A percentile compares a stretch with the other conserved stretches of the same genome.
phyloP scores from a whole-genome alignment of 1,140 invertebrate genomes.

The Drosophila parabipectinata region DNA sequence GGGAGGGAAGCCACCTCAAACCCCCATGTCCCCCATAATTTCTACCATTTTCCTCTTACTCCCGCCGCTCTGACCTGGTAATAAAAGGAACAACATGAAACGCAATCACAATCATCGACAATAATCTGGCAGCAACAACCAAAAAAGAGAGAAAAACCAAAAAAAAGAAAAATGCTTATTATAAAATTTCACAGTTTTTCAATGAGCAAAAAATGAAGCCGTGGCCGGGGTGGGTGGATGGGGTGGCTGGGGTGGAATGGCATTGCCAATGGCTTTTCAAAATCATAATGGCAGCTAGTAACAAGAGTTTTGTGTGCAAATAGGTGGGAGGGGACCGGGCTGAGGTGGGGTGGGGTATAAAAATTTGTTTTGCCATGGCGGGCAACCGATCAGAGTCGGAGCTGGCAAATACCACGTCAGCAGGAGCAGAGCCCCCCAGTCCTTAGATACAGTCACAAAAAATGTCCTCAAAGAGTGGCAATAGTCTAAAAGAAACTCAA shows the following conservation, averaged over 20 bases:
- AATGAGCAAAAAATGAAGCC: constrained; percentile 62
- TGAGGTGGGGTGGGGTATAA: constrained; percentile 3
- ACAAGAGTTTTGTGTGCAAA: constrained; percentile 83
- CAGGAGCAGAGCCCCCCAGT: constrained; percentile 48
- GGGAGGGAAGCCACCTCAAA: neutral
- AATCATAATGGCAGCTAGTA: constrained; percentile 84
- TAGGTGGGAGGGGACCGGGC: constrained; percentile 41
- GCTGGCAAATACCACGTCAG: constrained; percentile 79
- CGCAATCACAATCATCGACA: constrained; percentile 84
- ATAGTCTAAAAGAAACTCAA: no score
- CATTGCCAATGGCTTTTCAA: constrained; percentile 80
- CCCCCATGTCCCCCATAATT: constrained; percentile 1
- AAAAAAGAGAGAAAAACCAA: constrained; percentile 15
- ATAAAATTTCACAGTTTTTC: constrained; percentile 84
- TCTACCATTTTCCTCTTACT: constrained; percentile 1
- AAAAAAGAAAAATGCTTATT: constrained; percentile 79
- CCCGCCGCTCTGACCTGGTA: constrained; percentile 48
- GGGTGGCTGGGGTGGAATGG: constrained; percentile 37
- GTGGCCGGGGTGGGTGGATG: constrained; percentile 13
- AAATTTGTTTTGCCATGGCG: constrained; percentile 38
- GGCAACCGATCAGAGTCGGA: constrained; percentile 55
- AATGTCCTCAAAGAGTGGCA: neutral
- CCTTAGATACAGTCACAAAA: neutral
- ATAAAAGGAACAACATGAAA: constrained; percentile 82
- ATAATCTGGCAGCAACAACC: constrained; percentile 77